phyloP scores from a whole-genome alignment of 2,888 invertebrate genomes.

The Cantharis nigra region DNA sequence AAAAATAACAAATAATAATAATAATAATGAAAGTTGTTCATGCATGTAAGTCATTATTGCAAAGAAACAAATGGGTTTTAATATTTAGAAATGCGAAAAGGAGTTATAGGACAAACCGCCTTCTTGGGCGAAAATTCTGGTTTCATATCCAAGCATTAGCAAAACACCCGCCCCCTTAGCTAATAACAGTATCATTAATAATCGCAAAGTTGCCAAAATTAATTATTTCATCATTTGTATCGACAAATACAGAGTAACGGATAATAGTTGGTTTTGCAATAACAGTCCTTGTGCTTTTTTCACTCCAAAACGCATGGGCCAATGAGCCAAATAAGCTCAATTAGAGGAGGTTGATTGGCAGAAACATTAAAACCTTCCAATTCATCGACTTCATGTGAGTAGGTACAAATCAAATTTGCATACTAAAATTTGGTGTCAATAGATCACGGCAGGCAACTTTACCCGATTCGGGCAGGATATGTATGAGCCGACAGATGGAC shows the following conservation, averaged over 20 bases:
- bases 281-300: not conserved
- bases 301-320: not conserved
- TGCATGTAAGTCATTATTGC: constrained; percentile 5
- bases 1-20: not conserved
- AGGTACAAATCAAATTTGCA: not conserved
- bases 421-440: not conserved
- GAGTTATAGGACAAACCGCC: not conserved
- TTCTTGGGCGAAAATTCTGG: not conserved
- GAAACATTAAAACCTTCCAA: not conserved
- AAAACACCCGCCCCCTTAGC: not conserved
- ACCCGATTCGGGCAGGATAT: not conserved
- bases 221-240: not conserved
- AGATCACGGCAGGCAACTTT: not conserved
- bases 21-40: constrained; percentile 10
- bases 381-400: not conserved
- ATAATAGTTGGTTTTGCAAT: not conserved
- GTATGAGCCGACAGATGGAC: not conserved
- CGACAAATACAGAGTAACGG: not conserved
- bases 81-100: not conserved
- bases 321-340: not conserved
- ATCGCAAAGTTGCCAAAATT: not conserved
- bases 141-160: not conserved
- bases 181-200: not conserved
- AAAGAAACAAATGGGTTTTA: not conserved
- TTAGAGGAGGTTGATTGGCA: not conserved